A percentile compares a stretch with the other conserved stretches of the same genome.
Conservation (phyloP, 2,888 invertebrate genomes). For the Agrenia bidenticulata region DNA sequence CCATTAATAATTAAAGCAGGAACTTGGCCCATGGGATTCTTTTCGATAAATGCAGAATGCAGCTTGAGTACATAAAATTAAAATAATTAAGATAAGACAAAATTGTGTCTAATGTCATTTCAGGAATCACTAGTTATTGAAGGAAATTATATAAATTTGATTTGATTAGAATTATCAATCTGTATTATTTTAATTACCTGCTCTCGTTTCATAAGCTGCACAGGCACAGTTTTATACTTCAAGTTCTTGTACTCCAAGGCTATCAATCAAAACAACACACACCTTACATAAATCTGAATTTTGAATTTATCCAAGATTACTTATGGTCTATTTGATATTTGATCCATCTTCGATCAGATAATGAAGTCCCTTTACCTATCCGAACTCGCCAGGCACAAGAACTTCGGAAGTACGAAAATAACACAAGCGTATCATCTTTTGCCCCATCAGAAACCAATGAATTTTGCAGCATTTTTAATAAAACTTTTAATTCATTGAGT, state of each 20-base stretch:
- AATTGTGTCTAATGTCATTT: background rate
- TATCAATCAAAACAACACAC: slow-evolving; percentile 54
- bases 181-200: too few relatives aligned
- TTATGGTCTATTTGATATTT: background rate
- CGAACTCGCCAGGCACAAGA: slow-evolving; percentile 92
- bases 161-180: too few relatives aligned
- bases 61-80: slow-evolving; percentile 21
- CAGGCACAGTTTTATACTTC: slow-evolving; percentile 87
- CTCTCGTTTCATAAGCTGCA: slow-evolving; percentile 56
- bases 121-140: too few relatives aligned
- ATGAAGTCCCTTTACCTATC: slow-evolving; percentile 64
- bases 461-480: too few relatives aligned
- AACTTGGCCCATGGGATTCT: slow-evolving; percentile 94
- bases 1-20: slow-evolving; percentile 79
- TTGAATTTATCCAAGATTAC: background rate
- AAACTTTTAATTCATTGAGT: too few relatives aligned
- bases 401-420: slow-evolving; percentile 92
- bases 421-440: slow-evolving; percentile 47
- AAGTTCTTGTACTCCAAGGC: slow-evolving; percentile 91
- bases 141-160: too few relatives aligned
- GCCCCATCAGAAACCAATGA: too few relatives aligned
- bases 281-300: background rate
- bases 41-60: slow-evolving; percentile 70
- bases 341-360: background rate
- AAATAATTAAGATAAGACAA: too few relatives aligned